Evolutionary conservation across 2,113 vertebrate species (phyloP).

Genomic region (Lepus europaeus): DNA sequence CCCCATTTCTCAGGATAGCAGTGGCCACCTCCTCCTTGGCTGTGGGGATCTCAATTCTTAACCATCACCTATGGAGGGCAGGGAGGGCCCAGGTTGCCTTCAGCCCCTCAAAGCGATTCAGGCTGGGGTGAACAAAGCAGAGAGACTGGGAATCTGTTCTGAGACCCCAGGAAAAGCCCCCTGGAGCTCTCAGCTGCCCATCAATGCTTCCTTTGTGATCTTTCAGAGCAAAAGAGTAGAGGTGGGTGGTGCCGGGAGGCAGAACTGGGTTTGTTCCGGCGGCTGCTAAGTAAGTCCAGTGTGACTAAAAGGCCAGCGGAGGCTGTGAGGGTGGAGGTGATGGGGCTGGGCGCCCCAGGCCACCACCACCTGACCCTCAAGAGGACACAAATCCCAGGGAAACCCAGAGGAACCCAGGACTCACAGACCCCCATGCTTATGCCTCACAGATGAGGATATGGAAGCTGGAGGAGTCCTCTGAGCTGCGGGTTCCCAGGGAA

Average conservation of each 20-base stretch:
- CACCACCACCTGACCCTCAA: background rate
- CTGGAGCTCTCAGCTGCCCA: background rate
- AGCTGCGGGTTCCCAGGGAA: background rate
- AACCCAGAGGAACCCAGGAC: background rate
- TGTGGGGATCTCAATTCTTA: constrained; percentile 19
- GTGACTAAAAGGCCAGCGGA: constrained; percentile 64
- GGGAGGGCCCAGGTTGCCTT: background rate
- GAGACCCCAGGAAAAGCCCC: background rate
- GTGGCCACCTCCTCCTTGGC: background rate
- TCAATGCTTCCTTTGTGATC: constrained; percentile 65
- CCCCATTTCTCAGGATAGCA: background rate
- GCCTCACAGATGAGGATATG: background rate
- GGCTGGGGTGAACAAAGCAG: background rate
- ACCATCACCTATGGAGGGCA: background rate
- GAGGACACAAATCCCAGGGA: background rate
- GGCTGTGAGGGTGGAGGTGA: background rate
- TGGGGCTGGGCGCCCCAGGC: background rate
- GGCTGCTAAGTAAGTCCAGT: constrained; percentile 55
- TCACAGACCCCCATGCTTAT: background rate
- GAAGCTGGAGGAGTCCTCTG: background rate
- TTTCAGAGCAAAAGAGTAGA: constrained; percentile 20
- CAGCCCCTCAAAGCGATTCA: no score
- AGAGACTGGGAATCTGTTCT: background rate
- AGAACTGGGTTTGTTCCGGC: background rate
- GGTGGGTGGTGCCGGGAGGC: constrained; percentile 56